Evolutionary conservation across 2,888 invertebrate species (phyloP).

Genomic region (Leptogaster cylindrica): DNA sequence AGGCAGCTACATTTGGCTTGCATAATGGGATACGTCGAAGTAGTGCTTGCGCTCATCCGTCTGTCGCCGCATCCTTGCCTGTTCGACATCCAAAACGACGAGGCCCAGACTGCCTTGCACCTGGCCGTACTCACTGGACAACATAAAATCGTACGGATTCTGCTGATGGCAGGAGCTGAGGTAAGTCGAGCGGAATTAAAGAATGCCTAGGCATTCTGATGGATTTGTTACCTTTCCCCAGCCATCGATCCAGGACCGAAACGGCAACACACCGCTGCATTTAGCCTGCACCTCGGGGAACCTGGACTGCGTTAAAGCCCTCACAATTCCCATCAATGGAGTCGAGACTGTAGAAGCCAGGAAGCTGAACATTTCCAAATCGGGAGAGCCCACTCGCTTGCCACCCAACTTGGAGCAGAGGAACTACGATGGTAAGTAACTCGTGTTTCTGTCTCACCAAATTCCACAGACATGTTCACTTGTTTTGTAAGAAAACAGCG

Average conservation of each 20-base stretch:
- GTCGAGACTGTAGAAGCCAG: constrained; percentile 61
- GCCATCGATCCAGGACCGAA: constrained; percentile 70
- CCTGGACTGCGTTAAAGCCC: constrained; percentile 72
- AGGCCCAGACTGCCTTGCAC: constrained; percentile 83
- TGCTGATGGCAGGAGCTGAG: constrained; percentile 80
- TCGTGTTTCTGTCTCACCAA: too few species aligned
- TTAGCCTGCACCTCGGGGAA: constrained; percentile 78
- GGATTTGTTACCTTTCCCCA: too few species aligned
- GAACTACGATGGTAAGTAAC: constrained; percentile 83
- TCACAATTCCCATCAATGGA: constrained; percentile 71
- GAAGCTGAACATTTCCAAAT: constrained; percentile 60
- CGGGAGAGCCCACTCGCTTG: constrained; percentile 58
- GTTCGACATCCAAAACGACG: constrained; percentile 81
- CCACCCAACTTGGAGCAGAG: constrained; percentile 76
- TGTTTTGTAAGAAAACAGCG: background rate
- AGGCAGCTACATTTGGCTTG: constrained; percentile 88
- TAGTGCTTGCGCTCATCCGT: constrained; percentile 76
- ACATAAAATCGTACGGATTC: constrained; percentile 74
- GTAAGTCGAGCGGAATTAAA: constrained; percentile 9
- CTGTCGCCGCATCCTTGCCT: constrained; percentile 78
- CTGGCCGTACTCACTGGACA: constrained; percentile 82
- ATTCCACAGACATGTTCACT: background rate
- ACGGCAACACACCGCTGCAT: constrained; percentile 88
- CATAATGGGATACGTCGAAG: constrained; percentile 75
- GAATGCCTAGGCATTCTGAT: too few species aligned